A percentile compares a stretch with the other conserved stretches of the same genome.
Evolutionary conservation across 2,797 vertebrate species (phyloP).

Genomic region (Lacerta agilis): DNA sequence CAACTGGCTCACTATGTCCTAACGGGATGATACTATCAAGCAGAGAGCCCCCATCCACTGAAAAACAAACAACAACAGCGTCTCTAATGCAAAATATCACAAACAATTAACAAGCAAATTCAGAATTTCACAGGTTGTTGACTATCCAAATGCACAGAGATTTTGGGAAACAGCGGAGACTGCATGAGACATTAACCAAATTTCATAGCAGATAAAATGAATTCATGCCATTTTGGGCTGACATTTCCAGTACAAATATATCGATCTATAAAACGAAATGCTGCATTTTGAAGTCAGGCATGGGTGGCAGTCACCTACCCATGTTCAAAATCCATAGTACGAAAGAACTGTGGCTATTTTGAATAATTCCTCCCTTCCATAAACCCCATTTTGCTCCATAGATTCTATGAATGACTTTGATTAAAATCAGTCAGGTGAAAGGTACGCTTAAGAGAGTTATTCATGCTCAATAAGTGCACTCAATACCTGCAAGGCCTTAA

Average conservation of each 20-base stretch:
- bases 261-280: conserved; percentile 61
- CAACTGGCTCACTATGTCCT: background rate
- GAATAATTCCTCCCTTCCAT: conserved; percentile 32
- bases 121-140: conserved; percentile 70
- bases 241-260: conserved; percentile 73
- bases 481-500: too few species aligned
- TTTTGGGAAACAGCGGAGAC: conserved; percentile 54
- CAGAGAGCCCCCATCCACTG: background rate
- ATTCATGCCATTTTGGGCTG: conserved; percentile 70
- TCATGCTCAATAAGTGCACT: background rate
- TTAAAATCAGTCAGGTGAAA: background rate
- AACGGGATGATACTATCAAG: background rate
- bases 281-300: conserved; percentile 68
- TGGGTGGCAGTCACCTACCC: conserved; percentile 58
- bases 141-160: conserved; percentile 63
- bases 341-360: conserved; percentile 47
- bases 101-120: conserved; percentile 74
- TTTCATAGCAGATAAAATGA: conserved; percentile 72
- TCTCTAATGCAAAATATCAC: conserved; percentile 61
- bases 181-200: conserved; percentile 76
- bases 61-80: conserved; percentile 58
- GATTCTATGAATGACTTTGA: background rate
- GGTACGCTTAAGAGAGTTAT: background rate
- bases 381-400: conserved; percentile 47
- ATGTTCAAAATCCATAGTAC: conserved; percentile 45